Percentiles rank a stretch among this genome's conserved stretches.
These are phyloP conservation scores for Rhinopomastus cyanomelas DNA, from an alignment of 2,113 vertebrate species.

Conservation along the genomic window DNA sequence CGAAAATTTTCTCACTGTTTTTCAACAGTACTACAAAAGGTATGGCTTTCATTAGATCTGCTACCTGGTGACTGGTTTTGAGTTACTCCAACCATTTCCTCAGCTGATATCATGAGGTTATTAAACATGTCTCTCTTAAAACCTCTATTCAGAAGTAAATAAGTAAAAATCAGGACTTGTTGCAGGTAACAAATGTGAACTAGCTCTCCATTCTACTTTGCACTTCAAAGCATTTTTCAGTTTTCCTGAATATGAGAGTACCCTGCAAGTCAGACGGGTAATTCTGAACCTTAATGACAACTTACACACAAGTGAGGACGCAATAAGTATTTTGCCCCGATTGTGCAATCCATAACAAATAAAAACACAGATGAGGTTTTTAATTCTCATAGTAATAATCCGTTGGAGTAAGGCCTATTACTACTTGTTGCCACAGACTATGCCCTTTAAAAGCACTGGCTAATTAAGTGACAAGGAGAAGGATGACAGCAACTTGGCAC, in stretches of 20 bases:
- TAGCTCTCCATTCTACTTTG: neutral
- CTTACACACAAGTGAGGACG: neutral
- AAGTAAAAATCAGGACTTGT: neutral
- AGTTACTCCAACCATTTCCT: neutral
- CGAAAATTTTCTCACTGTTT: neutral
- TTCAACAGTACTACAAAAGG: neutral
- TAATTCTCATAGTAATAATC: neutral
- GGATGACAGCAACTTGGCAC: conserved; percentile 18
- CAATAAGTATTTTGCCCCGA: neutral
- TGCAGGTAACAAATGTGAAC: neutral
- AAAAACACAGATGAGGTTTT: neutral
- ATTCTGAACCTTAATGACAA: neutral
- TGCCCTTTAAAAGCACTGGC: conserved; percentile 1
- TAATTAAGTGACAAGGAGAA: conserved; percentile 45
- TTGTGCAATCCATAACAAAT: neutral
- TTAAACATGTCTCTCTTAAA: neutral
- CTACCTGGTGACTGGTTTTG: neutral
- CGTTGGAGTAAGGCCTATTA: neutral
- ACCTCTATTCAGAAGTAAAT: neutral
- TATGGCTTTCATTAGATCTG: neutral
- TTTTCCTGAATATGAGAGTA: neutral
- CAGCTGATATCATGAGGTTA: neutral
- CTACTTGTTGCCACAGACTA: neutral
- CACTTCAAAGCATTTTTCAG: neutral
- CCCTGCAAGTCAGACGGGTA: neutral